Percentiles rank a stretch among this genome's conserved stretches.
Conservation (phyloP, 2,113 vertebrate species). For the Cynoglossus semilaevis region DNA sequence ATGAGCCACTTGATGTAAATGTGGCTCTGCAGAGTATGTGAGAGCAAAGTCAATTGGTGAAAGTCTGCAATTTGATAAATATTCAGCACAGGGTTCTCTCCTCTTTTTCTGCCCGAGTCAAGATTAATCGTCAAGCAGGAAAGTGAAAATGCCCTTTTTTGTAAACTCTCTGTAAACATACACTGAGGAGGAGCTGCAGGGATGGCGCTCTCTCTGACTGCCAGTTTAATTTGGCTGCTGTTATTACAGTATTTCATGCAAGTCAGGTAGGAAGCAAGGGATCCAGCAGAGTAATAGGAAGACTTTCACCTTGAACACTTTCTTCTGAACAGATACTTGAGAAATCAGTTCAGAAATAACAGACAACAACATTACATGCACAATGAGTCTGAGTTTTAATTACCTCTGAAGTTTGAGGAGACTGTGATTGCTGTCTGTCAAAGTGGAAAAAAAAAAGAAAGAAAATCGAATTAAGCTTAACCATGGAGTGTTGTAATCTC, state of each 20-base stretch:
- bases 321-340: conserved; percentile 1
- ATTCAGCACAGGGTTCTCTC: conserved; percentile 40
- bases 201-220: conserved; percentile 40
- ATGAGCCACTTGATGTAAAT: conserved; percentile 68
- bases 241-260: conserved; percentile 14
- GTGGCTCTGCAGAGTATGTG: conserved; percentile 35
- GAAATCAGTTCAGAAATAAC: conserved; percentile 1
- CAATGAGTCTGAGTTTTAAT: conserved; percentile 55
- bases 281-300: conserved; percentile 1
- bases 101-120: conserved; percentile 13
- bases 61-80: conserved; percentile 36
- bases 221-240: conserved; percentile 37
- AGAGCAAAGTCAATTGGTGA: conserved; percentile 55
- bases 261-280: conserved; percentile 3
- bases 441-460: conserved; percentile 19
- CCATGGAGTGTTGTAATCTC: conserved; percentile 69
- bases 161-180: conserved; percentile 42
- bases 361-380: conserved; percentile 5
- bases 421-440: conserved; percentile 45
- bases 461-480: conserved; percentile 66
- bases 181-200: conserved; percentile 13
- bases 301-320: conserved; percentile 1
- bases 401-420: conserved; percentile 34
- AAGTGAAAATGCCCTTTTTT: conserved; percentile 37
- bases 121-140: conserved; percentile 48